Evolutionary conservation across 2,797 vertebrate genomes (phyloP).

Genomic region (Morus bassanus): DNA sequence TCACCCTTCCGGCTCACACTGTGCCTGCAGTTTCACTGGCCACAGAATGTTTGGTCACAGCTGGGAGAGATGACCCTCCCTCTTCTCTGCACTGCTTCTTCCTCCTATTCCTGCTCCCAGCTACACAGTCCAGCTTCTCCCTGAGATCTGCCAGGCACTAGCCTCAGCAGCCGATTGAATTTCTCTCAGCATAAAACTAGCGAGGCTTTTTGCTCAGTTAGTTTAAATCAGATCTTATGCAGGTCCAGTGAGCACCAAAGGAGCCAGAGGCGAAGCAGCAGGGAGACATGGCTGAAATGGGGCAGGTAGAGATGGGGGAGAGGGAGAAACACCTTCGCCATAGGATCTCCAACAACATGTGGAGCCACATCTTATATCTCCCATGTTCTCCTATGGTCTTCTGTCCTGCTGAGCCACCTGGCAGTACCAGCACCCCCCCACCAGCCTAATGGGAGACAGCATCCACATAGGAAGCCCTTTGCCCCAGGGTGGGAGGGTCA

Average conservation of each 20-base stretch:
- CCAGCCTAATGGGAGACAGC: not conserved
- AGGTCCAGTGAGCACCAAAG: not conserved
- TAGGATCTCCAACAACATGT: not conserved
- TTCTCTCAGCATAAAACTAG: not conserved
- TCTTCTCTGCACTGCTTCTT: not conserved
- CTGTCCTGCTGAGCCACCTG: not conserved
- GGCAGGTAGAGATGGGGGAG: not conserved
- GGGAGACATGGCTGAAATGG: not conserved
- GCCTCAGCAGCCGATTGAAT: not conserved
- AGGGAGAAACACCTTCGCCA: not conserved
- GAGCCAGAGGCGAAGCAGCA: not conserved
- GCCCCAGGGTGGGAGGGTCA: not conserved
- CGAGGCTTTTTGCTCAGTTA: not conserved
- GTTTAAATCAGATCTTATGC: rapidly evolving
- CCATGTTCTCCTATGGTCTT: not conserved
- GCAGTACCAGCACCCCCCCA: not conserved
- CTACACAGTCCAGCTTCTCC: not conserved
- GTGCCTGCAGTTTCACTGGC: not conserved
- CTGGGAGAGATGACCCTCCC: not conserved
- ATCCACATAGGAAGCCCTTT: not conserved
- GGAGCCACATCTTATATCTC: not conserved
- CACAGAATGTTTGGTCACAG: not conserved
- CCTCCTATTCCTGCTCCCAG: not conserved
- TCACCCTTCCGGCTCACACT: not conserved
- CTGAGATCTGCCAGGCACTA: not conserved